Evolutionary conservation across 2,797 vertebrate genomes (phyloP).

Genomic region (Bradypus variegatus): DNA sequence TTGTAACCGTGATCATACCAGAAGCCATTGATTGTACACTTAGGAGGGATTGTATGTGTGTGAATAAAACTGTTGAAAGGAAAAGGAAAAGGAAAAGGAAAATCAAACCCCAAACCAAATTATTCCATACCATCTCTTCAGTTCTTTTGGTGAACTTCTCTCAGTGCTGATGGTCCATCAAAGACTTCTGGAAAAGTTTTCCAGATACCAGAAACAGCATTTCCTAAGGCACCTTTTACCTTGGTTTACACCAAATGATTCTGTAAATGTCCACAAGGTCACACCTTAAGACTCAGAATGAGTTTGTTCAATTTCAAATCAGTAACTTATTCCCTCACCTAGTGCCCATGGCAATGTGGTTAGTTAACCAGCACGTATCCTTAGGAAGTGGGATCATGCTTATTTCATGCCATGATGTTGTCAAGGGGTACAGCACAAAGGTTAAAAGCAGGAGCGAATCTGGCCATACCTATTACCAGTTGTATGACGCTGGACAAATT

Average conservation of each 20-base stretch:
- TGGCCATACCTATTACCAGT: not conserved
- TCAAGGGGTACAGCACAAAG: not conserved
- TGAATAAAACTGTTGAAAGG: too few species aligned
- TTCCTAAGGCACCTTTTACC: slow-evolving; percentile 14
- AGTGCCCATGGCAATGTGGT: not conserved
- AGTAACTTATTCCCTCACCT: not conserved
- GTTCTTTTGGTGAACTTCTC: too few species aligned
- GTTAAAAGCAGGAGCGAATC: not conserved
- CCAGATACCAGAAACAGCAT: not conserved
- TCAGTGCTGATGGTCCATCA: too few species aligned
- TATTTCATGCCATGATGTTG: not conserved
- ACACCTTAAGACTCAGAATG: not conserved
- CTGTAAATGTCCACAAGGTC: not conserved
- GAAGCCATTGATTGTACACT: too few species aligned
- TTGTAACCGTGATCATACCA: too few species aligned
- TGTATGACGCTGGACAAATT: not conserved
- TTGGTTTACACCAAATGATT: not conserved
- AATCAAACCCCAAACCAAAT: too few species aligned
- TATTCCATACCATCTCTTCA: too few species aligned
- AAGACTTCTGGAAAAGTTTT: not conserved
- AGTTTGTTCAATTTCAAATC: slow-evolving; percentile 15
- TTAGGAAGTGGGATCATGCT: not conserved
- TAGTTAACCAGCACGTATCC: not conserved
- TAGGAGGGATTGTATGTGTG: too few species aligned
- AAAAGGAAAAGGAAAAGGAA: too few species aligned